A percentile compares a stretch with the other conserved stretches of the same genome.
Evolutionary conservation across 2,113 vertebrate genomes (phyloP).

Genomic region (Cariama cristata): DNA sequence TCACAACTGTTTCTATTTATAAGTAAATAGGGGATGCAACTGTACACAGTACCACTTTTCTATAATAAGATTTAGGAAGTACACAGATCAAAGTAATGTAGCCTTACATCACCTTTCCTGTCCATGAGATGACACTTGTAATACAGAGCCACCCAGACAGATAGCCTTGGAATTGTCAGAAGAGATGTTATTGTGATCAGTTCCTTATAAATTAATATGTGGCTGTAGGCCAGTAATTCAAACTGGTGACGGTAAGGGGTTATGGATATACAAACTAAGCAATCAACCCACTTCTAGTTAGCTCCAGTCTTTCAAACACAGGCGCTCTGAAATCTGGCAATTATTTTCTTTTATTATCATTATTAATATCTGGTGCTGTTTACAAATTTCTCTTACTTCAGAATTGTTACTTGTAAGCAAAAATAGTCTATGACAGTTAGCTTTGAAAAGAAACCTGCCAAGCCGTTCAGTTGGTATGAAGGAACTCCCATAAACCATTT

Average conservation of each 20-base stretch:
- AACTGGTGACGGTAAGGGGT: background rate
- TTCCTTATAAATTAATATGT: background rate
- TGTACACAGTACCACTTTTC: background rate
- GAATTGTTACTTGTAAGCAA: background rate
- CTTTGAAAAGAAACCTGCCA: background rate
- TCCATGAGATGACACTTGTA: background rate
- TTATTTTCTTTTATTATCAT: background rate
- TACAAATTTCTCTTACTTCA: background rate
- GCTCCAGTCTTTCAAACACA: background rate
- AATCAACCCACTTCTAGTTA: background rate
- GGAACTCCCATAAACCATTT: background rate
- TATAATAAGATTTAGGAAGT: background rate
- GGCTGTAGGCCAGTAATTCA: background rate
- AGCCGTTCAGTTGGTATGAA: background rate
- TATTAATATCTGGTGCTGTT: background rate
- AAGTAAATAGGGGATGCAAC: background rate
- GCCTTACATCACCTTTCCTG: background rate
- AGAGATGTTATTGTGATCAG: background rate
- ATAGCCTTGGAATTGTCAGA: background rate
- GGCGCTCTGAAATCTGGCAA: background rate
- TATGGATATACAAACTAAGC: background rate
- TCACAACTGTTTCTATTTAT: background rate
- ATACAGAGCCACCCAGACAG: background rate
- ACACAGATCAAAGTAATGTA: background rate
- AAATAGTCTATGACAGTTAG: background rate